phyloP scores from a whole-genome alignment of 2,797 vertebrate species.

The Melopsittacus undulatus region DNA sequence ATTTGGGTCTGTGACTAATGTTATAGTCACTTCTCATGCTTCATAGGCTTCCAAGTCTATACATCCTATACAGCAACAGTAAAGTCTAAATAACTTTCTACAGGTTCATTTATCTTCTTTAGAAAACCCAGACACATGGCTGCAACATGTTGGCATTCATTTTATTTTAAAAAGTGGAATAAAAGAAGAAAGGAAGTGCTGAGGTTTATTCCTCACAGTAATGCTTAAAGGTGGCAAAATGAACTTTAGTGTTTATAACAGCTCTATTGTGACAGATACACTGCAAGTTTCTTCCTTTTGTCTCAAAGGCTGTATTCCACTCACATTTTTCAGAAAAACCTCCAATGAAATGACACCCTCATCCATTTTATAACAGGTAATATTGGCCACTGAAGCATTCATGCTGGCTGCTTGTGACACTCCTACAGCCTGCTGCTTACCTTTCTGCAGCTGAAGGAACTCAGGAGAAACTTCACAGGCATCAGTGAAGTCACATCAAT shows the following conservation, averaged over 20 bases:
- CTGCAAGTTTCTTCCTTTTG: background rate
- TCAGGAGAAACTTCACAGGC: background rate
- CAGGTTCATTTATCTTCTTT: constrained; percentile 2
- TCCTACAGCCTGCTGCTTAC: background rate
- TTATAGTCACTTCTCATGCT: background rate
- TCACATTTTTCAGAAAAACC: background rate
- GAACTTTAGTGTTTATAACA: background rate
- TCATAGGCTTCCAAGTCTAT: background rate
- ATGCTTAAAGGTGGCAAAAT: background rate
- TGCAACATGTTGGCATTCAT: background rate
- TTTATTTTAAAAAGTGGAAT: background rate
- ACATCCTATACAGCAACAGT: background rate
- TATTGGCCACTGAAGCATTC: background rate
- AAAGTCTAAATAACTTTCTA: background rate
- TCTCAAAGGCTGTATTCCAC: background rate
- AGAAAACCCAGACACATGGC: background rate
- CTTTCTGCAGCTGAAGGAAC: background rate
- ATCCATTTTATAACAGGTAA: background rate
- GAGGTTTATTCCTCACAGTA: background rate
- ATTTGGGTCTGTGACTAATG: background rate
- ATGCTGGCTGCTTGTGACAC: background rate
- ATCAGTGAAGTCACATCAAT: background rate
- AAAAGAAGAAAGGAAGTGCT: background rate
- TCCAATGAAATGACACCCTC: background rate
- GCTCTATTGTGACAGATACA: background rate